phyloP scores from a whole-genome alignment of 1,140 invertebrate species.

The Hormaphis cornu region DNA sequence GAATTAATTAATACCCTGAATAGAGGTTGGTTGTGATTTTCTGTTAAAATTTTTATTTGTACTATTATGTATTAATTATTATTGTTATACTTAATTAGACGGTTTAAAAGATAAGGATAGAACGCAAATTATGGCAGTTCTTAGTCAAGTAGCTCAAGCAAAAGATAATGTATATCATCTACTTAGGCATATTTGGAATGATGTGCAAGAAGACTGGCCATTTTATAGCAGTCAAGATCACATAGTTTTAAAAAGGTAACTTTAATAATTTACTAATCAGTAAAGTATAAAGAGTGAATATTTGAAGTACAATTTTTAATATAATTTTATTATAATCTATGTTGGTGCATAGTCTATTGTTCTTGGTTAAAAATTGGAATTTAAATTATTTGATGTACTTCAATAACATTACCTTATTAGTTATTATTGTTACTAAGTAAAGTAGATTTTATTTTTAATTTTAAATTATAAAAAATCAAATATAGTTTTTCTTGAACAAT shows the following conservation, averaged over 20 bases:
- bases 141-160: constrained; percentile 67
- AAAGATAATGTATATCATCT: constrained; percentile 83
- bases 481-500: no score
- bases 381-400: no score
- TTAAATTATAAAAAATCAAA: no score
- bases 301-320: no score
- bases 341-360: no score
- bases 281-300: background rate
- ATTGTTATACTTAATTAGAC: constrained; percentile 49
- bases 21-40: no score
- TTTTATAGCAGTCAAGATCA: constrained; percentile 83
- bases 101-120: constrained; percentile 76
- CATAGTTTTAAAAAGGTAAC: constrained; percentile 69
- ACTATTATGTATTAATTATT: background rate
- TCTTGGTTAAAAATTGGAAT: no score
- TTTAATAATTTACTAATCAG: background rate
- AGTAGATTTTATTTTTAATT: no score
- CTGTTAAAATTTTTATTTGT: constrained; percentile 37
- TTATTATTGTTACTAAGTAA: no score
- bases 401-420: no score
- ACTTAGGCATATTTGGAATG: constrained; percentile 75
- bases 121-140: constrained; percentile 53
- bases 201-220: constrained; percentile 88
- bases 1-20: constrained; percentile 70
- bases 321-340: no score